Conservation (phyloP, 2,888 invertebrate species). For the Apocheima hispidaria region DNA sequence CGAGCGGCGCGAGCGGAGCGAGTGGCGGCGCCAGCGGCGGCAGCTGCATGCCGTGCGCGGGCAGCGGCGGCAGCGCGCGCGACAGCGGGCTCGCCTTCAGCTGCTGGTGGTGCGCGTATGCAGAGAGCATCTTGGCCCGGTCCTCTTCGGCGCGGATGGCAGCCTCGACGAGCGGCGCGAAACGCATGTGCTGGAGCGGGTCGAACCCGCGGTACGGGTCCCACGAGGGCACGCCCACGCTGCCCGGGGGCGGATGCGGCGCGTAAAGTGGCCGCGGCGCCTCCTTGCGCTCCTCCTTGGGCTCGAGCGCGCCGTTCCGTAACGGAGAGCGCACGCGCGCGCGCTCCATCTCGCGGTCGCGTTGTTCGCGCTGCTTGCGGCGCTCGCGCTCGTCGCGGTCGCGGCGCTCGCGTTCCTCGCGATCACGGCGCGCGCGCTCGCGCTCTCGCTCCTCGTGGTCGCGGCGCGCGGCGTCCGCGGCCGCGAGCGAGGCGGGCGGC, state of each 20-base stretch:
- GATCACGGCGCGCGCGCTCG: slow-evolving; percentile 86
- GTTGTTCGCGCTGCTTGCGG: slow-evolving; percentile 84
- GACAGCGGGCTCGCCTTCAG: slow-evolving; percentile 79
- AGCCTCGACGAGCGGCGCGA: slow-evolving; percentile 92
- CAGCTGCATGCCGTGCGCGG: slow-evolving; percentile 64
- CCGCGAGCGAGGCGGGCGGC: slow-evolving; percentile 55
- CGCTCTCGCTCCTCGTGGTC: slow-evolving; percentile 82
- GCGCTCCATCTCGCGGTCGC: slow-evolving; percentile 87
- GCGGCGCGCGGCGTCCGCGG: slow-evolving; percentile 70
- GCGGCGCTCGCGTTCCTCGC: slow-evolving; percentile 86
- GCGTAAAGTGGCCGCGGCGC: slow-evolving; percentile 69
- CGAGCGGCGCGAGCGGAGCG: slow-evolving; percentile 80
- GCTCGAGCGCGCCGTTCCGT: slow-evolving; percentile 88
- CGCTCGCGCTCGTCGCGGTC: slow-evolving; percentile 76
- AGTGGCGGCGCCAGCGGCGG: slow-evolving; percentile 48
- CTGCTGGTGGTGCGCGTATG: slow-evolving; percentile 88
- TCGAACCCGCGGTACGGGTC: slow-evolving; percentile 91
- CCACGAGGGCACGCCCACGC: slow-evolving; percentile 85
- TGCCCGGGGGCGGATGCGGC: slow-evolving; percentile 75
- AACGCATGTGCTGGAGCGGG: slow-evolving; percentile 89
- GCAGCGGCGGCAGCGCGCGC: slow-evolving; percentile 77
- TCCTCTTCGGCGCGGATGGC: slow-evolving; percentile 92
- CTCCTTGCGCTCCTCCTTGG: slow-evolving; percentile 83
- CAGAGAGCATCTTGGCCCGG: slow-evolving; percentile 91
- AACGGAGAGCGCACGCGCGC: slow-evolving; percentile 91